Evolutionary conservation across 2,113 vertebrate species (phyloP).

Genomic region (Zingel zingel): DNA sequence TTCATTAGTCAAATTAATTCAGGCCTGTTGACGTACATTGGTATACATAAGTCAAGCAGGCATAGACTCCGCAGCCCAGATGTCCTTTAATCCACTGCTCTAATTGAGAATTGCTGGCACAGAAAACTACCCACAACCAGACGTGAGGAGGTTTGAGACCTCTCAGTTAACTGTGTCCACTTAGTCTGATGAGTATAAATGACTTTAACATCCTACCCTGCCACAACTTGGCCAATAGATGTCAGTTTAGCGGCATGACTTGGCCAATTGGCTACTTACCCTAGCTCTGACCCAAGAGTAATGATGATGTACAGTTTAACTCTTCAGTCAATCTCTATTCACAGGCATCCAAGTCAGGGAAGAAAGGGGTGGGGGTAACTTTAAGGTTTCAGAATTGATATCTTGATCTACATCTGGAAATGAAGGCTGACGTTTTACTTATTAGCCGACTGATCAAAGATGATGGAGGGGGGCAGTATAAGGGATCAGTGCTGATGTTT

Average conservation of each 20-base stretch:
- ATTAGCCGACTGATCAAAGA: conserved; percentile 48
- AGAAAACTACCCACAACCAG: conserved; percentile 72
- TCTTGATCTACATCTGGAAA: conserved; percentile 70
- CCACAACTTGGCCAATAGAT: conserved; percentile 74
- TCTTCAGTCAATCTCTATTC: conserved; percentile 69
- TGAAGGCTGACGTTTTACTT: conserved; percentile 48
- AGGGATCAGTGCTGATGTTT: conserved; percentile 26
- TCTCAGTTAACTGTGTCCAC: conserved; percentile 81
- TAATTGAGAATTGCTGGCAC: conserved; percentile 74
- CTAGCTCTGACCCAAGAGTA: conserved; percentile 72
- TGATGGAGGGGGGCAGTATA: conserved; percentile 5
- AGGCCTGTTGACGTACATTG: conserved; percentile 39
- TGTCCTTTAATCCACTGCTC: conserved; percentile 67
- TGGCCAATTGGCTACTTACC: conserved; percentile 78
- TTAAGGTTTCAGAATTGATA: conserved; percentile 60
- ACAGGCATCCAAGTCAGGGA: conserved; percentile 40
- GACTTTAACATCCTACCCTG: conserved; percentile 79
- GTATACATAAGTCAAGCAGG: conserved; percentile 58
- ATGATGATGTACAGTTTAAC: conserved; percentile 78
- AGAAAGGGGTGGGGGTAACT: background rate
- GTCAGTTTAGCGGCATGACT: conserved; percentile 75
- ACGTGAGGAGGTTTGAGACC: conserved; percentile 76
- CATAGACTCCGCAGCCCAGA: conserved; percentile 57
- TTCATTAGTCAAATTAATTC: conserved; percentile 52
- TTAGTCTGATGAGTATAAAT: conserved; percentile 83